Conservation (phyloP, 2,888 invertebrate species). For the Mimumesa dahlbomi region DNA sequence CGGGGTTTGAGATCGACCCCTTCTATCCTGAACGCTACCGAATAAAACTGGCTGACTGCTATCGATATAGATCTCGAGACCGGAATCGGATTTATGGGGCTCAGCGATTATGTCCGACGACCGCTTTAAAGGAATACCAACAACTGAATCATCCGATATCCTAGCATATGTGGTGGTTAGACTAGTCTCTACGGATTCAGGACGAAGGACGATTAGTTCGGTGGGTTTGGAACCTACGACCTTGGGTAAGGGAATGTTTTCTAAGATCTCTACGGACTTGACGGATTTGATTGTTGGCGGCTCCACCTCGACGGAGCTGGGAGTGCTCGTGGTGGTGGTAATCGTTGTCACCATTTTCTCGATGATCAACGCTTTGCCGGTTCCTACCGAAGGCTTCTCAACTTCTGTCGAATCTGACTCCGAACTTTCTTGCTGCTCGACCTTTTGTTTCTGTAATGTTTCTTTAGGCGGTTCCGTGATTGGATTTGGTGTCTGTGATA, state of each 20-base stretch:
- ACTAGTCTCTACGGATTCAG: conserved; percentile 74
- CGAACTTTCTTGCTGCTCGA: background rate
- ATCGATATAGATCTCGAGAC: conserved; percentile 31
- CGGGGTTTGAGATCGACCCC: conserved; percentile 48
- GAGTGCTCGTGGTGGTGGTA: conserved; percentile 52
- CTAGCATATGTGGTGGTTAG: conserved; percentile 73
- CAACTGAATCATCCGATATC: conserved; percentile 53
- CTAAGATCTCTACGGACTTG: conserved; percentile 63
- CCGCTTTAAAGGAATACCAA: conserved; percentile 17
- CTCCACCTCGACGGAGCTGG: conserved; percentile 57
- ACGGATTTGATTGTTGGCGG: conserved; percentile 63
- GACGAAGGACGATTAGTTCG: conserved; percentile 72
- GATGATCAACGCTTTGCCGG: conserved; percentile 60
- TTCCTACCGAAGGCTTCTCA: background rate
- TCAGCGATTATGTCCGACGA: conserved; percentile 20
- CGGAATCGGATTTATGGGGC: conserved; percentile 12
- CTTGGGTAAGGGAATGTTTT: conserved; percentile 62
- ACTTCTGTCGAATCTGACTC: conserved; percentile 6
- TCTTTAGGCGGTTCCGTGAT: background rate
- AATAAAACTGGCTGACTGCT: conserved; percentile 67
- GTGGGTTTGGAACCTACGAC: conserved; percentile 64
- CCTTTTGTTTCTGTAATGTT: background rate
- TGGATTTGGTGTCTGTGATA: conserved; percentile 5
- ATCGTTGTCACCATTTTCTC: conserved; percentile 62
- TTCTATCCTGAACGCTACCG: conserved; percentile 76